Percentiles rank a stretch among this genome's conserved stretches.
These are phyloP conservation scores for Epinotia demarniana DNA, from an alignment of 2,888 invertebrate species.

Conservation along the genomic window DNA sequence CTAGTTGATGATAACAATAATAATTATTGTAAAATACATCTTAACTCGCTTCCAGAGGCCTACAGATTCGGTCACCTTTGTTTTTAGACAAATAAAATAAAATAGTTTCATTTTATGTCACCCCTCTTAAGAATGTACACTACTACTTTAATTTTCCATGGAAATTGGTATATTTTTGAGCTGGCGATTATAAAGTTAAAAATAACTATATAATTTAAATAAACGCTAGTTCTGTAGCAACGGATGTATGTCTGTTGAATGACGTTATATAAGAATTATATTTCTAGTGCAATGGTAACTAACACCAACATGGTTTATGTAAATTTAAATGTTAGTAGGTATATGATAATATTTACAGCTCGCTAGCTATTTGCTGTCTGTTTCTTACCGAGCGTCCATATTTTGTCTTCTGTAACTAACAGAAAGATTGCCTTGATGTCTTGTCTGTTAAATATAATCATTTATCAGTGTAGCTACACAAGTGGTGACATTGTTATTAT, in stretches of 20 bases:
- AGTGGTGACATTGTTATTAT: too few relatives aligned
- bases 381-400: not conserved
- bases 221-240: not conserved
- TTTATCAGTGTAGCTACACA: too few relatives aligned
- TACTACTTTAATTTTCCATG: too few relatives aligned
- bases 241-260: not conserved
- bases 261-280: not conserved
- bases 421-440: too few relatives aligned
- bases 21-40: slow-evolving; percentile 5
- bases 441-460: too few relatives aligned
- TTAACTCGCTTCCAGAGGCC: not conserved
- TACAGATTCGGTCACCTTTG: not conserved
- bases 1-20: slow-evolving; percentile 23
- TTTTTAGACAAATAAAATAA: too few relatives aligned
- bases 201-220: not conserved
- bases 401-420: not conserved
- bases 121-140: too few relatives aligned
- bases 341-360: not conserved
- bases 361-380: not conserved
- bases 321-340: not conserved
- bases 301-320: not conserved
- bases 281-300: not conserved
- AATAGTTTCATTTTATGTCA: too few relatives aligned
- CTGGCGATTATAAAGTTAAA: not conserved
- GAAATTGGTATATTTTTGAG: not conserved